Base-by-base conservation (phyloP, 2,113 vertebrate genomes). In the Scartelaos histophorus region DNA sequence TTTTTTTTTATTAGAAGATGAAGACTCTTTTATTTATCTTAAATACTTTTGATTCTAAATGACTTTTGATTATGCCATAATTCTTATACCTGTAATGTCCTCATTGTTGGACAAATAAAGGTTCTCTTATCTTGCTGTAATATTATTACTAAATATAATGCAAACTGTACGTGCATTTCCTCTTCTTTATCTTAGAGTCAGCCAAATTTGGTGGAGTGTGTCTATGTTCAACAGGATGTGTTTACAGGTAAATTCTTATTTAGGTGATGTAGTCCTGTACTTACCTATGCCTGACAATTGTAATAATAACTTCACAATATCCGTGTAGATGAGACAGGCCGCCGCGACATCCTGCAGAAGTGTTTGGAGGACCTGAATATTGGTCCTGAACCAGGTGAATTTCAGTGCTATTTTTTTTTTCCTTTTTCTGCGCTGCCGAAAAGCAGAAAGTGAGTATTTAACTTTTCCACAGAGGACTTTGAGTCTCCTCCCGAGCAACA, bases 381-480 rank as follows among this genome's bases (percentile, higher is more conserved):
- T 25, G 43, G 67, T 65, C 78, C 83, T 67, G 72, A 49, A 38
- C 7, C 67, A 89, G 90, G 86, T 89, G 83, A 47, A 66, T 6
- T 53, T 75, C 69, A 16, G 16, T 80, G 46, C 13, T 21, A 25
- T 58, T 21, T 64, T 83, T 56, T 16, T 78, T 69, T 58, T 13
- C 43, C 71, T 61, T 71, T 60, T 69, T 69, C 66, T 4, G 69
- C 71, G 82, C 80, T 72, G 78, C 83, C 70, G 73, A 16, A 4
- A 24, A 60, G 64, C 78, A 76, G 29, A 77, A 75, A 70, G n/a
- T 74, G 43, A 79, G 21, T 29, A 70, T 67, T 56, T 34, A 89
- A 90, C 88, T 89, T 89, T 85, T 85, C 85, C 85, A 82, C 87
- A 88, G 86, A 88, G 71, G 81, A 54, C 84, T 89, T 79, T 51